Evolutionary conservation across 2,888 invertebrate genomes (phyloP).

Genomic region (Morpho achilles): DNA sequence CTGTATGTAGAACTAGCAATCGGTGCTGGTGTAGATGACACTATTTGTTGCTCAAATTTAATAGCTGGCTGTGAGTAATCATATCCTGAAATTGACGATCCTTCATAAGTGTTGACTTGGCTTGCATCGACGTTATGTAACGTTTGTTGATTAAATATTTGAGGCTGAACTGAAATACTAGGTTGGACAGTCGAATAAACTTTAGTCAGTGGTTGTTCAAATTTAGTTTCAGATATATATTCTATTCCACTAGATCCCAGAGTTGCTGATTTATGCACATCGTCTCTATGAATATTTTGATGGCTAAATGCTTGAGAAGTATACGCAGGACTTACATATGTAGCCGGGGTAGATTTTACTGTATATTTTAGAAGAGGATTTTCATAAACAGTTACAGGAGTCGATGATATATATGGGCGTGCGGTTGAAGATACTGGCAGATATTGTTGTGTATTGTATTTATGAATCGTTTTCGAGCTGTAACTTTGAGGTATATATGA

Average conservation of each 20-base stretch:
- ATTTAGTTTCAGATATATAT: constrained; percentile 39
- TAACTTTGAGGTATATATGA: constrained; percentile 55
- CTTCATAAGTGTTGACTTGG: constrained; percentile 44
- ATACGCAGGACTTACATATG: constrained; percentile 36
- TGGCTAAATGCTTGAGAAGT: constrained; percentile 51
- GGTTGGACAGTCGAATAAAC: constrained; percentile 36
- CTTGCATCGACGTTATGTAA: constrained; percentile 54
- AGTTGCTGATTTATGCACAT: constrained; percentile 42
- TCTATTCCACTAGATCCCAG: constrained; percentile 32
- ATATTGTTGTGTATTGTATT: constrained; percentile 20
- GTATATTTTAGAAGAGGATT: constrained; percentile 32
- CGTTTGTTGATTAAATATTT: constrained; percentile 55
- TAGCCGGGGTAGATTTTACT: constrained; percentile 25
- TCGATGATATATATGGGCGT: constrained; percentile 23
- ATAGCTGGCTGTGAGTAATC: constrained; percentile 36
- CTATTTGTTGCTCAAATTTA: constrained; percentile 46
- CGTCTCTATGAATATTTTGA: constrained; percentile 53
- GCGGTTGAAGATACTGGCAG: constrained; percentile 26
- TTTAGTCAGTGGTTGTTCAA: constrained; percentile 50
- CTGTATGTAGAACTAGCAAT: constrained; percentile 40
- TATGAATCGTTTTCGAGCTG: constrained; percentile 49
- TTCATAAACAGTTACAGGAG: constrained; percentile 31
- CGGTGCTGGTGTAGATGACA: constrained; percentile 49
- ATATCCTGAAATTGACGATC: constrained; percentile 38
- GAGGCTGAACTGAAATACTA: constrained; percentile 36